A percentile compares a stretch with the other conserved stretches of the same genome.
Conservation (phyloP, 2,888 invertebrate genomes). For the Acanthacorydalis orientalis region DNA sequence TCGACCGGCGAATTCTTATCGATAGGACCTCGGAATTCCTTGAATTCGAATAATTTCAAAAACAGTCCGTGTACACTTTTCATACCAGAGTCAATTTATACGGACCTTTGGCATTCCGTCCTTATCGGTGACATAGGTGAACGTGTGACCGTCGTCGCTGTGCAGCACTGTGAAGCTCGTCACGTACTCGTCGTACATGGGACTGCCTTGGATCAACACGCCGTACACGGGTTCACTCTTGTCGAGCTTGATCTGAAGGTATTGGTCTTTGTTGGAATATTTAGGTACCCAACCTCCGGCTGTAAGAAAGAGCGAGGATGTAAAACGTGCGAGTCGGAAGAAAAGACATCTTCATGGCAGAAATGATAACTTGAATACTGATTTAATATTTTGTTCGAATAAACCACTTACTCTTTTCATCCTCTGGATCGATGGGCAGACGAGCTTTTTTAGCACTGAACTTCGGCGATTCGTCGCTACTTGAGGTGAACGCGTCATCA, state of each 20-base stretch:
- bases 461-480: constrained; percentile 22
- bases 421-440: constrained; percentile 23
- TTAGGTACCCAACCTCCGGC: constrained; percentile 56
- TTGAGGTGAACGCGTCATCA: constrained; percentile 38
- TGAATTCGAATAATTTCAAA: constrained; percentile 6
- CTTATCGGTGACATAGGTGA: constrained; percentile 38
- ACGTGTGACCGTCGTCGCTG: constrained; percentile 45
- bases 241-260: constrained; percentile 49
- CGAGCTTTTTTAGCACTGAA: constrained; percentile 36
- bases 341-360: neutral
- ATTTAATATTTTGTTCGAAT: neutral
- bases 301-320: constrained; percentile 10
- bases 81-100: neutral
- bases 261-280: constrained; percentile 41
- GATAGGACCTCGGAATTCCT: constrained; percentile 58
- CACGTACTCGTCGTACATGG: constrained; percentile 51
- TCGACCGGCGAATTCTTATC: constrained; percentile 37
- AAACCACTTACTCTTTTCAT: constrained; percentile 12
- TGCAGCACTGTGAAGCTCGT: constrained; percentile 59
- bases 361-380: neutral
- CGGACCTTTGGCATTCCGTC: constrained; percentile 30
- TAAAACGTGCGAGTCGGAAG: neutral
- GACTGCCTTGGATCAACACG: constrained; percentile 52
- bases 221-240: constrained; percentile 55
- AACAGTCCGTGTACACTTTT: neutral